Evolutionary conservation across 2,888 invertebrate species (phyloP).

Genomic region (Ashinkailepas kermadecensis): DNA sequence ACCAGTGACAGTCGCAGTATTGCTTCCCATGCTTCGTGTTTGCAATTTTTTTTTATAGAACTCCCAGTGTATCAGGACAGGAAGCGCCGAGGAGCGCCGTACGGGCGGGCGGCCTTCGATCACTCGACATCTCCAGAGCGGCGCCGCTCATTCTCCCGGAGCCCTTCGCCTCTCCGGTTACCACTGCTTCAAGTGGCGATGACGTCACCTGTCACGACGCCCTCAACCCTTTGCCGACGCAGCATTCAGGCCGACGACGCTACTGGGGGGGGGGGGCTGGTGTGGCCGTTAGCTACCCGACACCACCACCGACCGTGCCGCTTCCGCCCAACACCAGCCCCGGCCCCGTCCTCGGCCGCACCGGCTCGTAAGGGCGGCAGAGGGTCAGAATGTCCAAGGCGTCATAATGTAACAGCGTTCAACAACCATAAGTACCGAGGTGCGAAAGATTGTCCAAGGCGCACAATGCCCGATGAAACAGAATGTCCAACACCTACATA

Average conservation of each 20-base stretch:
- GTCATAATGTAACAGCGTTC: too few species aligned
- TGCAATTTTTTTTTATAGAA: not conserved
- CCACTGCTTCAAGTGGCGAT: not conserved
- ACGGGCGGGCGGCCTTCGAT: not conserved
- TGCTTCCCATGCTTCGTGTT: too few species aligned
- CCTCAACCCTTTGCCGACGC: not conserved
- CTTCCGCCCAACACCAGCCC: not conserved
- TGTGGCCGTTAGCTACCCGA: not conserved
- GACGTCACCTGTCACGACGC: not conserved
- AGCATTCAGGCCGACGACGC: not conserved
- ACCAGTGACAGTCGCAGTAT: too few species aligned
- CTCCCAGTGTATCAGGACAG: not conserved
- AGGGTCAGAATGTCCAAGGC: too few species aligned
- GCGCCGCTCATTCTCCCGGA: not conserved
- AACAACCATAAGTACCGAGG: too few species aligned
- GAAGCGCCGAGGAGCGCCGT: not conserved
- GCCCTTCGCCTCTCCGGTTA: not conserved
- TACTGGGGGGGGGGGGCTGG: not conserved
- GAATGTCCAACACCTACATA: too few species aligned
- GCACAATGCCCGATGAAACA: too few species aligned
- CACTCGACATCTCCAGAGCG: not conserved
- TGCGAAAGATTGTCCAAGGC: too few species aligned
- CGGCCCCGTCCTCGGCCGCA: too few species aligned
- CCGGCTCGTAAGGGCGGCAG: too few species aligned
- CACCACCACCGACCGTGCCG: not conserved